Evolutionary conservation across 2,113 vertebrate species (phyloP).

Genomic region (Oryzias curvinotus): DNA sequence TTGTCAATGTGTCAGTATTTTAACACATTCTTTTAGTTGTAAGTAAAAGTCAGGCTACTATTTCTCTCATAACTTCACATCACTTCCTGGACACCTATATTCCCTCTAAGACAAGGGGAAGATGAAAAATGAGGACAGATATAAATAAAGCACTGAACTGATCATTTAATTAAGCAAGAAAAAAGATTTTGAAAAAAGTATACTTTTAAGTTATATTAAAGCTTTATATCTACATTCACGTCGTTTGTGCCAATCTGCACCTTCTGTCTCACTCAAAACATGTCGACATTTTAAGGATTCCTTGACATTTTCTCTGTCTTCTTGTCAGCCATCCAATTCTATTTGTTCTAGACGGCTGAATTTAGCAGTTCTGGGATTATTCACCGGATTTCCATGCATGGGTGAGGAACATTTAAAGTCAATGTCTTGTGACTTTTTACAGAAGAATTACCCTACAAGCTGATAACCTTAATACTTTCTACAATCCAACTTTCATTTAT

Average conservation of each 20-base stretch:
- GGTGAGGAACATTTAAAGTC: conserved; percentile 62
- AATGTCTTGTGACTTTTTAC: conserved; percentile 49
- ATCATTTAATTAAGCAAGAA: no score
- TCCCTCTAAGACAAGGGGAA: no score
- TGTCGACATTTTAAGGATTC: conserved; percentile 58
- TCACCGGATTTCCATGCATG: conserved; percentile 50
- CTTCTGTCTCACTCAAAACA: conserved; percentile 37
- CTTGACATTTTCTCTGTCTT: conserved; percentile 42
- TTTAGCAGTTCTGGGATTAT: conserved; percentile 68
- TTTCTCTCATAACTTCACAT: no score
- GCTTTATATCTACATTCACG: no score
- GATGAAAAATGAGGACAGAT: no score
- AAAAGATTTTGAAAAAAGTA: no score
- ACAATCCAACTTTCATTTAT: conserved; percentile 51
- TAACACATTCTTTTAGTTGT: not conserved
- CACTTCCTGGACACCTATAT: no score
- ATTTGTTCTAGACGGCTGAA: conserved; percentile 65
- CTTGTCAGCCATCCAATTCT: conserved; percentile 59
- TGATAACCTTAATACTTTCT: conserved; percentile 61
- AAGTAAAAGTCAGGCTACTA: not conserved
- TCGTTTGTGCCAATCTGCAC: conserved; percentile 27
- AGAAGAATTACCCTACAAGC: conserved; percentile 45
- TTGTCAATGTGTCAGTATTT: not conserved
- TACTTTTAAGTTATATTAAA: no score
- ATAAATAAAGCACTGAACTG: no score